Conservation (phyloP, 2,888 invertebrate species). For the Homarus gammarus region DNA sequence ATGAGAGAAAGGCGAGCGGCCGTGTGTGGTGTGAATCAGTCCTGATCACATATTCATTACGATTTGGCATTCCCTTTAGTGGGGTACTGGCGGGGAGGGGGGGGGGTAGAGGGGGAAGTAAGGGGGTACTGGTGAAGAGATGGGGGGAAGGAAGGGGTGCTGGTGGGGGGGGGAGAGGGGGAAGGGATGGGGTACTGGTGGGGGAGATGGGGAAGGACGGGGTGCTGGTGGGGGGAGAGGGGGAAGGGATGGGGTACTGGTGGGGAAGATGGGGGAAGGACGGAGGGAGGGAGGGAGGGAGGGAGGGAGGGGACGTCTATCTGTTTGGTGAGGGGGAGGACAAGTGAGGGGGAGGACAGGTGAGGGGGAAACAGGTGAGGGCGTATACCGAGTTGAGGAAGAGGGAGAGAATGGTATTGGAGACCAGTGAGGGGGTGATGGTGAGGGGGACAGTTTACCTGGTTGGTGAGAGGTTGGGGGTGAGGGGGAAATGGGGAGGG, state of each 20-base stretch:
- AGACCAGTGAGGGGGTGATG: too few species aligned
- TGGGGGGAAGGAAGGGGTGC: neutral
- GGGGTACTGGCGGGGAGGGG: neutral
- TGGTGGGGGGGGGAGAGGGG: too few species aligned
- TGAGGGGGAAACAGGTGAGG: neutral
- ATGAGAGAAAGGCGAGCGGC: too few species aligned
- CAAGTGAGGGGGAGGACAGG: neutral
- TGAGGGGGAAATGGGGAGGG: too few species aligned
- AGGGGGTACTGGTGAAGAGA: neutral
- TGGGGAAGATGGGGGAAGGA: neutral
- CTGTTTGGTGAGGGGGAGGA: neutral
- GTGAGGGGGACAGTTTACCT: too few species aligned
- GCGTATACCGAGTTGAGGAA: too few species aligned
- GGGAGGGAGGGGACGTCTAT: neutral
- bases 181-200: neutral
- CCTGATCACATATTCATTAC: constrained; percentile 41
- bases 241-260: neutral
- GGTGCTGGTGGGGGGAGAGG: neutral
- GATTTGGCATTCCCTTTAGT: constrained; percentile 39
- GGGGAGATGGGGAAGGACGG: neutral
- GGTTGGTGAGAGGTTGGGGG: too few species aligned
- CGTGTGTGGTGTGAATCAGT: constrained; percentile 14
- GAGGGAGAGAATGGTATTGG: too few species aligned
- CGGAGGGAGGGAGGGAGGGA: neutral
- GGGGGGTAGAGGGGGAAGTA: neutral